Evolutionary conservation across 1,140 invertebrate species (phyloP).

Genomic region (Drosophila pseudoobscura): DNA sequence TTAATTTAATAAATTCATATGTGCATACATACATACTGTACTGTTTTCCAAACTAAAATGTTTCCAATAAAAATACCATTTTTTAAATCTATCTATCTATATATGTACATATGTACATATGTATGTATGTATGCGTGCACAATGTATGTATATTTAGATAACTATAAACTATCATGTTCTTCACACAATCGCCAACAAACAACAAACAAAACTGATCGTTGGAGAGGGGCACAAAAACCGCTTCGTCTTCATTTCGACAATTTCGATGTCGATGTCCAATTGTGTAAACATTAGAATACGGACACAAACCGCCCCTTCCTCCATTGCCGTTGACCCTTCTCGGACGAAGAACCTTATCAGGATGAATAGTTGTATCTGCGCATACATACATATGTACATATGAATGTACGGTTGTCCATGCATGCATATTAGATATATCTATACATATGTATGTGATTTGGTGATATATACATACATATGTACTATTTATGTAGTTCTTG

Average conservation of each 20-base stretch:
- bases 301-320: slow-evolving; percentile 10
- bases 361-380: not conserved
- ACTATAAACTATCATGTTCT: slow-evolving; percentile 62
- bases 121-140: not conserved
- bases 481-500: not conserved
- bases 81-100: not conserved
- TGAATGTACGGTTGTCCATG: too few species aligned
- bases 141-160: slow-evolving; percentile 52
- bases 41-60: too few species aligned
- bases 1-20: not conserved
- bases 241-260: slow-evolving; percentile 31
- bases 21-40: not conserved
- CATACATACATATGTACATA: too few species aligned
- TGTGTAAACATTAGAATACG: slow-evolving; percentile 57
- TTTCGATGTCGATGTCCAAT: slow-evolving; percentile 33
- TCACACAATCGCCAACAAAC: slow-evolving; percentile 52
- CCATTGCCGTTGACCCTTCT: too few species aligned
- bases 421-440: too few species aligned
- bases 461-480: too few species aligned
- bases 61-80: too few species aligned
- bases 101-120: not conserved
- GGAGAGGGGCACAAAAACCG: slow-evolving; percentile 24
- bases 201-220: slow-evolving; percentile 40
- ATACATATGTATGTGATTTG: too few species aligned
- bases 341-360: slow-evolving; percentile 34